Percentiles rank a stretch among this genome's conserved stretches.
Conservation (phyloP, 2,888 invertebrate genomes). For the Athripsodes cinereus region DNA sequence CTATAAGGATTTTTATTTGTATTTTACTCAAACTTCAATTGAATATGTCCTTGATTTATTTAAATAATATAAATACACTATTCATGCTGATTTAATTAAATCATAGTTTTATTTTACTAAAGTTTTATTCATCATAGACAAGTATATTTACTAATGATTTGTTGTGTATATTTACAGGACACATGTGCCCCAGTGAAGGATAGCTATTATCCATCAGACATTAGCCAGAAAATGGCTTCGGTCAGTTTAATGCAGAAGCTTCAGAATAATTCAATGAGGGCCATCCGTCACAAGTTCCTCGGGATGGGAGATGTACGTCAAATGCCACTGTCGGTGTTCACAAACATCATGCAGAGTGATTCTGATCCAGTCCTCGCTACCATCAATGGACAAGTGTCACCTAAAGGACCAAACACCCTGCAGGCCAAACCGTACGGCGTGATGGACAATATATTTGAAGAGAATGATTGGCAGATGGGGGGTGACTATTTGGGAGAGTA, state of each 20-base stretch:
- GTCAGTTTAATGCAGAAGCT: background rate
- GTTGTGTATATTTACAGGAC: background rate
- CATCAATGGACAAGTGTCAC: slow-evolving; percentile 1
- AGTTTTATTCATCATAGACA: no score
- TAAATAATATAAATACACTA: no score
- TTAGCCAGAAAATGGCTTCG: background rate
- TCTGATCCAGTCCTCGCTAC: slow-evolving; percentile 14
- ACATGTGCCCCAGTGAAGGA: background rate
- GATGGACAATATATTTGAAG: background rate
- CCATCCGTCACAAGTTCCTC: no score
- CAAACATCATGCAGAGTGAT: slow-evolving; percentile 14
- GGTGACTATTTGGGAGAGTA: background rate
- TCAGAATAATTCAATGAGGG: no score
- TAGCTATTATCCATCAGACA: background rate
- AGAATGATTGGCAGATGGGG: background rate
- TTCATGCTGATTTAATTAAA: no score
- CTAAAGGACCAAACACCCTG: background rate
- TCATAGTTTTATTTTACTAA: no score
- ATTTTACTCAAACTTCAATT: no score
- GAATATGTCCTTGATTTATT: no score
- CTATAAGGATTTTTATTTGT: no score
- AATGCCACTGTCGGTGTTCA: background rate
- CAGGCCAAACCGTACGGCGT: background rate
- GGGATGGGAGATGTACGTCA: no score
- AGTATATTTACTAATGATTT: no score